phyloP scores from a whole-genome alignment of 2,113 vertebrate genomes.

The Alaudala cheleensis region DNA sequence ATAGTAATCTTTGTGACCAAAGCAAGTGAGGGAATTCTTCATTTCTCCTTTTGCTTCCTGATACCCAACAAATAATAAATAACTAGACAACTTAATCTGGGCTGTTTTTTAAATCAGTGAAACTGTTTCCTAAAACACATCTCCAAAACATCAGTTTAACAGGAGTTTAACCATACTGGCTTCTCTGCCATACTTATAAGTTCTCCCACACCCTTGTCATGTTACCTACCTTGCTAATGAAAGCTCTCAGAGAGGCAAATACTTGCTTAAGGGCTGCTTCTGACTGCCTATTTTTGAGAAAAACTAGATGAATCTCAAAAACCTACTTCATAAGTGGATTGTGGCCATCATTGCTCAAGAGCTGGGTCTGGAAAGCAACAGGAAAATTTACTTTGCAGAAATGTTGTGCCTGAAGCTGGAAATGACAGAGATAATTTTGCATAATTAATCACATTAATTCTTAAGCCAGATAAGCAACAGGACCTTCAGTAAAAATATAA shows the following conservation, averaged over 20 bases:
- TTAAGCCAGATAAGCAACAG: too few species aligned
- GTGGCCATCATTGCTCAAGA: too few species aligned
- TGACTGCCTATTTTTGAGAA: too few species aligned
- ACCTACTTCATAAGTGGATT: too few species aligned
- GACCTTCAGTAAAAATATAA: too few species aligned
- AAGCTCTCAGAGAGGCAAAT: conserved; percentile 89
- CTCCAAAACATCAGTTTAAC: neutral
- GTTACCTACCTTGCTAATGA: conserved; percentile 89
- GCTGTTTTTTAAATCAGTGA: neutral
- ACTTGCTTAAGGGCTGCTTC: conserved; percentile 79
- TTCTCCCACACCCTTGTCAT: neutral
- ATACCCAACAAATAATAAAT: neutral
- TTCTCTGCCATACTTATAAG: accelerated
- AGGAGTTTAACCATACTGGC: neutral
- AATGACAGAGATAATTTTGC: too few species aligned
- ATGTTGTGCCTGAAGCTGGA: too few species aligned
- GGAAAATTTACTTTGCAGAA: too few species aligned
- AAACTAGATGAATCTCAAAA: too few species aligned
- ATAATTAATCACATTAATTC: too few species aligned
- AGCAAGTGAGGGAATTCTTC: neutral
- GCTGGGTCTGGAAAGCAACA: too few species aligned
- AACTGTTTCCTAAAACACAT: neutral
- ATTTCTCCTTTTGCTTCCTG: neutral
- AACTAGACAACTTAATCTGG: neutral
- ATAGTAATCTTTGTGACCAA: neutral